A percentile compares a stretch with the other conserved stretches of the same genome.
phyloP scores from a whole-genome alignment of 2,797 vertebrate species.

The Leontocebus nigricollis region DNA sequence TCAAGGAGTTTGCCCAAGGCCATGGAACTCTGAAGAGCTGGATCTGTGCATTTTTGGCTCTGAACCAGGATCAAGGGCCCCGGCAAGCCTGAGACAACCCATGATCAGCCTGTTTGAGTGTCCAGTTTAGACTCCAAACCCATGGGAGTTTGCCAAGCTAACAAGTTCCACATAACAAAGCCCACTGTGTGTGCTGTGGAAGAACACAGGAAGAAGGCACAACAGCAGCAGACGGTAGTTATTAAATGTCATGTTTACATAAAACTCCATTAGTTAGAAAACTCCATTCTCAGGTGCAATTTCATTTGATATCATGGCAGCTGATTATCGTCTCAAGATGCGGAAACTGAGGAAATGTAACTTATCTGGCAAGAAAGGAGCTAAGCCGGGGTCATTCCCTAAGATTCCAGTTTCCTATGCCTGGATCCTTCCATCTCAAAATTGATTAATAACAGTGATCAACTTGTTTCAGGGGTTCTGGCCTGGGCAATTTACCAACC shows the following conservation, averaged over 20 bases:
- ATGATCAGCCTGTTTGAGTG: background rate
- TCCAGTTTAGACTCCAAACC: slow-evolving; percentile 1
- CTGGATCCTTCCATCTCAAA: too few relatives aligned
- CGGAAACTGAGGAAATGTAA: background rate
- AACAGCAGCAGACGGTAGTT: background rate
- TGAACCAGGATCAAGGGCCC: background rate
- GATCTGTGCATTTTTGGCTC: background rate
- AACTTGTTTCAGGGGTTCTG: background rate
- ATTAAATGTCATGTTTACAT: too few relatives aligned
- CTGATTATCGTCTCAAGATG: background rate
- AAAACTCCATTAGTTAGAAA: background rate
- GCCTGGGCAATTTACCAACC: background rate
- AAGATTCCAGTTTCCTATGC: background rate
- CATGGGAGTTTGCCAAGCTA: background rate
- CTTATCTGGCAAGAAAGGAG: background rate
- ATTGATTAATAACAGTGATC: fast-evolving
- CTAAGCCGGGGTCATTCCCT: background rate
- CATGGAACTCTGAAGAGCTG: background rate
- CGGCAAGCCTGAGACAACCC: background rate
- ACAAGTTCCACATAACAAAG: background rate
- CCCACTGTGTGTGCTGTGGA: background rate
- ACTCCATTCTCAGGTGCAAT: fast-evolving
- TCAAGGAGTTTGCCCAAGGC: background rate
- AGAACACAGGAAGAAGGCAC: background rate
- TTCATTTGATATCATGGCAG: background rate